Evolutionary conservation across 2,113 vertebrate genomes (phyloP).

Genomic region (Cromileptes altivelis): DNA sequence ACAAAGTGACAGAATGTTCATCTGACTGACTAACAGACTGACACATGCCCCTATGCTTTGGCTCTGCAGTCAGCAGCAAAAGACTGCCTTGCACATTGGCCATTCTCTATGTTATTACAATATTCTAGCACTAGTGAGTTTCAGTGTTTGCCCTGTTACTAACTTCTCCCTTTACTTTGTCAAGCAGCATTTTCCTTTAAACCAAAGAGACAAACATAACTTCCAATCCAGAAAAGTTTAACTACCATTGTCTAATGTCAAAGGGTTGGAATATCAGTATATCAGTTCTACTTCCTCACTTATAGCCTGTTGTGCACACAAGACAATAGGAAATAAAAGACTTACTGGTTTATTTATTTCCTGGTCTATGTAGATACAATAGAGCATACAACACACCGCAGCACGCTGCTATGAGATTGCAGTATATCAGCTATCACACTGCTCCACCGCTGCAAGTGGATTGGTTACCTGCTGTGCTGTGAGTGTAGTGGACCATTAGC

Average conservation of each 20-base stretch:
- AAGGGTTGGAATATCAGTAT: background rate
- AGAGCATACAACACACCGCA: slow-evolving; percentile 30
- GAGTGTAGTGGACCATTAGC: slow-evolving; percentile 2
- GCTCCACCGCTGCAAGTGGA: slow-evolving; percentile 20
- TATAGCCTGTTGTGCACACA: slow-evolving; percentile 11
- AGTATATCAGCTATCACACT: slow-evolving; percentile 62
- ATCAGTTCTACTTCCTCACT: slow-evolving; percentile 33
- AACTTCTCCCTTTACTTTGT: background rate
- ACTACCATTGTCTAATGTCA: background rate
- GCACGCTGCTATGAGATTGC: slow-evolving; percentile 35
- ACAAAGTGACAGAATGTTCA: background rate
- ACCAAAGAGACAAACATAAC: background rate
- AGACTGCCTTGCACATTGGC: background rate
- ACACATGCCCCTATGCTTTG: background rate
- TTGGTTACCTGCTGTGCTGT: slow-evolving; percentile 46
- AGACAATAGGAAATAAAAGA: slow-evolving; percentile 47
- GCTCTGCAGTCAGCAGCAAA: background rate
- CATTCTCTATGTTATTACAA: background rate
- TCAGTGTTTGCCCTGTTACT: background rate
- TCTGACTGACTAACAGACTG: no score
- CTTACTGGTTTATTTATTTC: slow-evolving; percentile 74
- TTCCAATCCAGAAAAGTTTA: background rate
- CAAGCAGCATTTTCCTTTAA: background rate
- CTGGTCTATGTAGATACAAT: slow-evolving; percentile 49
- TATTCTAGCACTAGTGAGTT: background rate